Percentiles rank a stretch among this genome's conserved stretches.
Conservation (phyloP, 2,888 invertebrate genomes). For the Leucophenga maculata region DNA sequence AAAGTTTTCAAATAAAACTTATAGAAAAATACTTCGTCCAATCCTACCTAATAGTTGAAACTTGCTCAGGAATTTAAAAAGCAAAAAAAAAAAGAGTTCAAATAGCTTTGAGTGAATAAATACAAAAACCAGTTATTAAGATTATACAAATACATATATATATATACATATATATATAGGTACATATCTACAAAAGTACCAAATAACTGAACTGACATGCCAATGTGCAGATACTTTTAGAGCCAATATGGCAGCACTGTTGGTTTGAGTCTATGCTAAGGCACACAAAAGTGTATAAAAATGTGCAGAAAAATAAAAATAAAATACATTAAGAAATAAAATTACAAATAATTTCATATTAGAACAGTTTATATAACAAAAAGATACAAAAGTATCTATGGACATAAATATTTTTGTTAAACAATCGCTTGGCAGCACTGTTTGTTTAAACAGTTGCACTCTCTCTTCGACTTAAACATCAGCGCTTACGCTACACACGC, state of each 20-base stretch:
- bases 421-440: background rate
- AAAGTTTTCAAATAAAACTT: no score
- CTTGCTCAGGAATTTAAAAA: no score
- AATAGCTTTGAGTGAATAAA: no score
- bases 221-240: background rate
- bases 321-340: no score
- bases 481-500: background rate
- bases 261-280: slow-evolving; percentile 12
- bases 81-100: no score
- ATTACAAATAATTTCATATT: background rate
- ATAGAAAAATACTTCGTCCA: no score
- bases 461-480: background rate
- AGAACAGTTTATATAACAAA: background rate
- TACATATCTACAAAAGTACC: no score
- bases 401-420: no score
- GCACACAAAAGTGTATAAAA: background rate
- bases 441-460: background rate
- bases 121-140: background rate
- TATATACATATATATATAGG: background rate
- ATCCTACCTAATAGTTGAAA: no score
- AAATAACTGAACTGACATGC: no score
- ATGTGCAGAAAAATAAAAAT: background rate
- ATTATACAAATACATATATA: background rate
- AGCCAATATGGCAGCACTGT: slow-evolving; percentile 41
- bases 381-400: background rate